These are phyloP conservation scores for Hydraecia micacea DNA, from an alignment of 2,888 invertebrate genomes.

Conservation along the genomic window DNA sequence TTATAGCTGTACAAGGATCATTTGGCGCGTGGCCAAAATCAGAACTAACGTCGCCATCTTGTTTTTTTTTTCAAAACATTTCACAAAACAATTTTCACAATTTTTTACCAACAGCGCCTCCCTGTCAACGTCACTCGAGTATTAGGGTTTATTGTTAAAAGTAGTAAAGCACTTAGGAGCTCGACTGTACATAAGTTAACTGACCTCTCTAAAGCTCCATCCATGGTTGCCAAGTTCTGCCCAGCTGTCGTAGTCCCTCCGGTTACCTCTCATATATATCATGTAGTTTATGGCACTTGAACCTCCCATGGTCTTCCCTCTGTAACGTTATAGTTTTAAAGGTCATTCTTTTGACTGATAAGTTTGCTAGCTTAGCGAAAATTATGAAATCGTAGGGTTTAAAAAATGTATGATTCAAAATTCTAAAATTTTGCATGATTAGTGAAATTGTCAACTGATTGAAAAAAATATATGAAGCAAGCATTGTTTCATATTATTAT, in stretches of 20 bases:
- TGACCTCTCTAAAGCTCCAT: conserved; percentile 91
- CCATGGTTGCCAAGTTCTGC: conserved; percentile 91
- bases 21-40: not conserved
- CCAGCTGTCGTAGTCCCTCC: conserved; percentile 92
- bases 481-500: not conserved
- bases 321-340: conserved; percentile 68
- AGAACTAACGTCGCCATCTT: no score
- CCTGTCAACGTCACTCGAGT: not conserved
- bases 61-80: not conserved
- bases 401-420: not conserved
- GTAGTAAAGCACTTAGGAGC: not conserved
- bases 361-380: conserved; percentile 19
- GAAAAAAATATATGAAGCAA: not conserved
- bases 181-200: not conserved
- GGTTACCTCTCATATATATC: conserved; percentile 91
- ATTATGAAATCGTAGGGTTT: conserved; percentile 48
- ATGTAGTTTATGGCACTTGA: conserved; percentile 92
- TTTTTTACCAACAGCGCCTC: not conserved
- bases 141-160: not conserved
- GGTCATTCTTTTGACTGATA: not conserved
- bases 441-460: not conserved
- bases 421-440: not conserved
- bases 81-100: not conserved
- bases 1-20: not conserved
- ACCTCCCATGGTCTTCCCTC: conserved; percentile 92